Evolutionary conservation across 2,113 vertebrate species (phyloP).

Genomic region (Suricata suricatta): DNA sequence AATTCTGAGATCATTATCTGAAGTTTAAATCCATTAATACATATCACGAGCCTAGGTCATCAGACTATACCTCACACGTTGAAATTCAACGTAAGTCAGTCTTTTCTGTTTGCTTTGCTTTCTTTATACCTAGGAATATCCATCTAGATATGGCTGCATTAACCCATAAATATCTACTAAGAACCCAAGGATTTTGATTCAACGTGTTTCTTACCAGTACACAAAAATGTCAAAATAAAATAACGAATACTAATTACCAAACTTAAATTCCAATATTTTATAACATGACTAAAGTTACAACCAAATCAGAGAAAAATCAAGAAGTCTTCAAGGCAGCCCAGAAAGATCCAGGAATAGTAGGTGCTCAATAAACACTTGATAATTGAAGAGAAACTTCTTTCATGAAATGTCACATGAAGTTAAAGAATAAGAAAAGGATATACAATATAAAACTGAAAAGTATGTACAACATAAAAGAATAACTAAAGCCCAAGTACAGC

Average conservation of each 20-base stretch:
- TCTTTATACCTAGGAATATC: not conserved
- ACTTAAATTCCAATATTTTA: not conserved
- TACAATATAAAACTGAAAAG: too few relatives aligned
- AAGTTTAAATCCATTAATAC: not conserved
- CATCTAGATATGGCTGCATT: not conserved
- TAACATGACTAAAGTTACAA: not conserved
- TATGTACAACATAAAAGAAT: not conserved
- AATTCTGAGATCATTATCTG: not conserved
- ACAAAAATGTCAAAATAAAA: conserved; percentile 41
- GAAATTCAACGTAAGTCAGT: not conserved
- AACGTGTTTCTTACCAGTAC: not conserved
- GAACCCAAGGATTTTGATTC: not conserved
- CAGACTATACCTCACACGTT: not conserved
- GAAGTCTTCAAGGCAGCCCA: not conserved
- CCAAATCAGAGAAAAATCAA: not conserved
- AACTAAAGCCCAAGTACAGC: not conserved
- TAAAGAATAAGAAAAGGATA: not conserved
- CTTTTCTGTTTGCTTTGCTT: not conserved
- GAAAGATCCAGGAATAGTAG: not conserved
- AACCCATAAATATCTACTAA: not conserved
- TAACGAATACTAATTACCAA: not conserved
- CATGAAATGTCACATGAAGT: not conserved
- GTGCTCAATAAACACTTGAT: conserved; percentile 5
- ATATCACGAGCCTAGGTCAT: not conserved
- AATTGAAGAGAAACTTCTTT: not conserved